Evolutionary conservation across 2,888 invertebrate genomes (phyloP).

Genomic region (Sesia apiformis): DNA sequence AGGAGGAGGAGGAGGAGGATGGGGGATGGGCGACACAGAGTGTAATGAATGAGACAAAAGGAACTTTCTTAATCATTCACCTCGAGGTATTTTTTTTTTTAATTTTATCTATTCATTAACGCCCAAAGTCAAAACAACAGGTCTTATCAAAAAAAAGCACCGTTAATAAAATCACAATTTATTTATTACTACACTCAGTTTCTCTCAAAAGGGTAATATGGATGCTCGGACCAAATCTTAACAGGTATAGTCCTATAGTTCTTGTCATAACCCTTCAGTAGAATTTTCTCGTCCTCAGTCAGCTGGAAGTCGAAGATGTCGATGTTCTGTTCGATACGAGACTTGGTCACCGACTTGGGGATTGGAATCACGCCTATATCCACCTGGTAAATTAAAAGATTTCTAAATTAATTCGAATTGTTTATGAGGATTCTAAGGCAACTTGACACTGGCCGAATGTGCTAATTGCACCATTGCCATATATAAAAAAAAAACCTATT

Average conservation of each 20-base stretch:
- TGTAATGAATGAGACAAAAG: too few relatives aligned
- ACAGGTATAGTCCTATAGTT: conserved; percentile 31
- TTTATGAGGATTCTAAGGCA: conserved; percentile 9
- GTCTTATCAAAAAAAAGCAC: too few relatives aligned
- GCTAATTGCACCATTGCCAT: too few relatives aligned
- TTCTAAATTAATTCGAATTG: background rate
- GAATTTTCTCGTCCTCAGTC: conserved; percentile 24
- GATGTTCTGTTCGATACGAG: conserved; percentile 38
- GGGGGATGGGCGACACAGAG: too few relatives aligned
- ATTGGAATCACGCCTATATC: conserved; percentile 51
- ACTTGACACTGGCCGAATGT: too few relatives aligned
- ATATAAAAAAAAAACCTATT: too few relatives aligned
- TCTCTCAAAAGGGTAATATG: conserved; percentile 34
- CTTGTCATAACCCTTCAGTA: conserved; percentile 31
- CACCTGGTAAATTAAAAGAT: conserved; percentile 22
- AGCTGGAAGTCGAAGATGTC: conserved; percentile 48
- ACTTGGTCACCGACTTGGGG: conserved; percentile 40
- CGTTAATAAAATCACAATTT: background rate
- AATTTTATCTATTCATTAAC: too few relatives aligned
- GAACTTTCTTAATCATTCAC: too few relatives aligned
- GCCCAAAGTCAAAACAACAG: too few relatives aligned
- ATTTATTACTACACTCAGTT: background rate
- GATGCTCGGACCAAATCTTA: conserved; percentile 26
- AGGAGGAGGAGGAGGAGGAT: too few relatives aligned
- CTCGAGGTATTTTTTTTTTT: too few relatives aligned